Percentiles rank a stretch among this genome's conserved stretches.
phyloP scores from a whole-genome alignment of 2,888 invertebrate genomes.

The Acrobasis suavella region DNA sequence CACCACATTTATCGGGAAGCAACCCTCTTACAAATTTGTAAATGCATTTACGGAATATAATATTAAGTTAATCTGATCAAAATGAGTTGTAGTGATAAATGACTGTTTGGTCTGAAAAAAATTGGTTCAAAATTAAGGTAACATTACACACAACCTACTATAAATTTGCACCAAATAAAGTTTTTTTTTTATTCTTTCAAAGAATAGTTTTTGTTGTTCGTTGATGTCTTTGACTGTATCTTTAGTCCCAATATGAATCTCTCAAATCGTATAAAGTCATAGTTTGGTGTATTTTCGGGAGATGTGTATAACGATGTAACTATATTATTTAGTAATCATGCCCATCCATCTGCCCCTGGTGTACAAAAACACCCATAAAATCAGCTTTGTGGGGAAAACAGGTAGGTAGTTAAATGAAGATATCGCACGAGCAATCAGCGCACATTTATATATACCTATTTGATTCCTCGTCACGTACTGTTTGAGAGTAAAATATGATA shows the following conservation, averaged over 20 bases:
- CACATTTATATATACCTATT: slow-evolving; percentile 17
- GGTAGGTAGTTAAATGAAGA: slow-evolving; percentile 40
- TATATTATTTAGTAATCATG: not conserved
- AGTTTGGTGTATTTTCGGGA: not conserved
- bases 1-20: slow-evolving; percentile 10
- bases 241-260: no score
- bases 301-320: not conserved
- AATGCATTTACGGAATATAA: not conserved
- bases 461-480: slow-evolving; percentile 30
- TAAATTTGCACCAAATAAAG: no score
- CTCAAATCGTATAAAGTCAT: no score
- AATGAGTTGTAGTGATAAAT: no score
- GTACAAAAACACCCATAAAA: not conserved
- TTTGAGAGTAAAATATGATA: slow-evolving; percentile 20
- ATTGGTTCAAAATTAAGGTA: no score
- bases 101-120: no score
- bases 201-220: no score
- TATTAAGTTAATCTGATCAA: no score
- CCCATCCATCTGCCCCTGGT: not conserved
- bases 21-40: slow-evolving; percentile 2
- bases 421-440: slow-evolving; percentile 39
- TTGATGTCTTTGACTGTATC: no score
- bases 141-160: no score
- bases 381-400: slow-evolving; percentile 24
- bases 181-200: no score